Conservation (phyloP, 1,140 invertebrate species). For the Capitella teleta region DNA sequence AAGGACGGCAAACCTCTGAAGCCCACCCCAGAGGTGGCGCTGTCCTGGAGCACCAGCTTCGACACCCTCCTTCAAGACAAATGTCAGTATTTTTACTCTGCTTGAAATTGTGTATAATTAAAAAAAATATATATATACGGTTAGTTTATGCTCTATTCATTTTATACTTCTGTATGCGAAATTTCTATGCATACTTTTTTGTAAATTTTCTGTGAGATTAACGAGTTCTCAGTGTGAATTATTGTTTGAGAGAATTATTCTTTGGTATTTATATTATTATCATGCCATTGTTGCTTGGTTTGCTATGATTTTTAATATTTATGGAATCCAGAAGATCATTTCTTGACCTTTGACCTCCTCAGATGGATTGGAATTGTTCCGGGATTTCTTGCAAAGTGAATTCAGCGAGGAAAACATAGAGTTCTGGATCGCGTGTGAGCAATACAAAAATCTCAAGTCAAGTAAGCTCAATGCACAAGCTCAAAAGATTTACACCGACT, state of each 20-base stretch:
- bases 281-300: not conserved
- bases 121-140: too few relatives aligned
- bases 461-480: constrained; percentile 44
- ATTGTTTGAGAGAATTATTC: not conserved
- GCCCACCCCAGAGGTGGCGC: constrained; percentile 43
- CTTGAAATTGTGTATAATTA: not conserved
- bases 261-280: not conserved
- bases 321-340: not conserved
- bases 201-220: too few relatives aligned
- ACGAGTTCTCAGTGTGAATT: not conserved
- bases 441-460: constrained; percentile 43
- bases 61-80: constrained; percentile 44
- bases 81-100: constrained; percentile 38
- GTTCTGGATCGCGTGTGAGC: constrained; percentile 54
- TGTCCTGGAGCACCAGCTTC: constrained; percentile 47
- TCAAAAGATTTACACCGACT: constrained; percentile 49
- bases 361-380: constrained; percentile 40
- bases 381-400: constrained; percentile 49
- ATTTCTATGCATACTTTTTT: too few relatives aligned
- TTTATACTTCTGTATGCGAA: too few relatives aligned
- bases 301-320: not conserved
- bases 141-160: too few relatives aligned
- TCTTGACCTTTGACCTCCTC: not conserved
- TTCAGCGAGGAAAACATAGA: constrained; percentile 55
- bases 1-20: constrained; percentile 24